phyloP scores from a whole-genome alignment of 2,113 vertebrate genomes.

The Notothenia coriiceps region DNA sequence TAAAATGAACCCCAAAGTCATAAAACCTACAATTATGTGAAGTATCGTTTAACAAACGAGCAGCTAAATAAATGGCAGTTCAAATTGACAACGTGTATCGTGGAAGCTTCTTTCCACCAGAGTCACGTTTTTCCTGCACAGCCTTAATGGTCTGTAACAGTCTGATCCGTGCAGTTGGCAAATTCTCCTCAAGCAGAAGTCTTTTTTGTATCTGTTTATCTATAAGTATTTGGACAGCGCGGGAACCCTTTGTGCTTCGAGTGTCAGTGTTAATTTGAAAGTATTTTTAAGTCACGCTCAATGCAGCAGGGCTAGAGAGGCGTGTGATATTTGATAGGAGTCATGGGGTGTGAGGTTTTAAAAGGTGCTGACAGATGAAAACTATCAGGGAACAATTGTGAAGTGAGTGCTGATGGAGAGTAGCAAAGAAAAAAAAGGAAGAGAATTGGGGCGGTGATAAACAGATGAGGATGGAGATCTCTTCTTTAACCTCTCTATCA shows the following conservation, averaged over 20 bases:
- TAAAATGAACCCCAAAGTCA: neutral
- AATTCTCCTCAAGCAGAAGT: neutral
- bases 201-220: neutral
- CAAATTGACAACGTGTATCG: neutral
- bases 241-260: neutral
- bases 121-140: neutral
- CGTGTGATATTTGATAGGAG: slow-evolving; percentile 24
- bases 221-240: neutral
- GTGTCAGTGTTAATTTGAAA: slow-evolving; percentile 30
- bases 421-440: neutral
- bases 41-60: neutral
- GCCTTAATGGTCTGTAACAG: neutral
- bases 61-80: neutral
- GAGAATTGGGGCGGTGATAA: neutral
- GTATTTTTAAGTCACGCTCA: neutral
- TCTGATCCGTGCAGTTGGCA: neutral
- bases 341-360: neutral
- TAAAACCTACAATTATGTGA: neutral
- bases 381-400: slow-evolving; percentile 17
- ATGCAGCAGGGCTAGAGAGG: slow-evolving; percentile 1
- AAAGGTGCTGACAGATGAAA: slow-evolving; percentile 32
- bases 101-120: neutral
- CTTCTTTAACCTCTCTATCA: neutral
- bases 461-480: slow-evolving; percentile 10
- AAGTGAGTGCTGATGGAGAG: neutral